Evolutionary conservation across 2,113 vertebrate genomes (phyloP).

Genomic region (Microtus pennsylvanicus): DNA sequence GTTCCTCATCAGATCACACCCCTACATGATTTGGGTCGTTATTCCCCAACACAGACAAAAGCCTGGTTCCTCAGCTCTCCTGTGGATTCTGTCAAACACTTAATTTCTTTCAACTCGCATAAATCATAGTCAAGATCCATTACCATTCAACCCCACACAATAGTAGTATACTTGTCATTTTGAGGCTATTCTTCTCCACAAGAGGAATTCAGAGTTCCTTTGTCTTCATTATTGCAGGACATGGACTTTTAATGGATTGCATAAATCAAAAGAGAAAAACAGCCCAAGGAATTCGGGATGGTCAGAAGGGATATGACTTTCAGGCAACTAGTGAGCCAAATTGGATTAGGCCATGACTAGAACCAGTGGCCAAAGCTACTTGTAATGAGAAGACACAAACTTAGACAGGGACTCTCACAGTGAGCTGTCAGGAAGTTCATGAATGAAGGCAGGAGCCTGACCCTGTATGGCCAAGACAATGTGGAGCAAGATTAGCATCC

Average conservation of each 20-base stretch:
- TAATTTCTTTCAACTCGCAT: background rate
- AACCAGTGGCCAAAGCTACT: background rate
- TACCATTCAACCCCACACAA: slow-evolving; percentile 6
- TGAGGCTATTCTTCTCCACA: background rate
- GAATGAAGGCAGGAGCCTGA: background rate
- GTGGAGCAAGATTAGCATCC: background rate
- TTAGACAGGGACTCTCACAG: background rate
- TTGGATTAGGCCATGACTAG: too few species aligned
- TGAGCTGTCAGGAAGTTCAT: background rate
- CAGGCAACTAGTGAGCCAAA: background rate
- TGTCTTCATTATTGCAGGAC: background rate
- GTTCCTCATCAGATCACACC: background rate
- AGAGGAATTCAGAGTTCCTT: background rate
- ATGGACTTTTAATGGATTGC: background rate
- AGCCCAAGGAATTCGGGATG: background rate
- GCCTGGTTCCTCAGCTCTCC: background rate
- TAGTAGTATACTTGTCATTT: background rate
- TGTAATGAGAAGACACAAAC: background rate
- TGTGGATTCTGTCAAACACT: slow-evolving; percentile 16
- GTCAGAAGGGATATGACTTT: background rate
- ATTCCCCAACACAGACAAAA: background rate
- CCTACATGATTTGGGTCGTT: background rate
- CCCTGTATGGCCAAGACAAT: background rate
- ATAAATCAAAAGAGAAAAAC: background rate
- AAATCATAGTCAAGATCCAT: slow-evolving; percentile 45